Conservation (phyloP, 2,888 invertebrate genomes). For the Cepaea hortensis region DNA sequence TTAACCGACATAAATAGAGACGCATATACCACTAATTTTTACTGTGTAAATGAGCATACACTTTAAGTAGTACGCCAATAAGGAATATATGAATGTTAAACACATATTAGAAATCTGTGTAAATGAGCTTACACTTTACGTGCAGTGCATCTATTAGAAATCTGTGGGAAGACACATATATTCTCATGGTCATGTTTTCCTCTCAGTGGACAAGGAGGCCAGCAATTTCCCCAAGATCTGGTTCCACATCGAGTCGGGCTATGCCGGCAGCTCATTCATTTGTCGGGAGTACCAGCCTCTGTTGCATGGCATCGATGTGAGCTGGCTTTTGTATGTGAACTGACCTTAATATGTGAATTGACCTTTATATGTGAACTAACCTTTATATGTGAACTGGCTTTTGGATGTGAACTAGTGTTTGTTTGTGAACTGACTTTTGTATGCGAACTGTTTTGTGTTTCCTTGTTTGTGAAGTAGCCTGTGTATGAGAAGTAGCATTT, state of each 20-base stretch:
- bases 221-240: constrained; percentile 25
- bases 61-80: too few species aligned
- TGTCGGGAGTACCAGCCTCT: constrained; percentile 47
- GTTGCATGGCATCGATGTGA: constrained; percentile 46
- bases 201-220: constrained; percentile 33
- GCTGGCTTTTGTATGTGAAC: background rate
- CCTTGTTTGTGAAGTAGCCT: too few species aligned
- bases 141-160: too few species aligned
- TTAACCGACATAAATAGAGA: too few species aligned
- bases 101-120: too few species aligned
- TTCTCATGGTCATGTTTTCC: background rate
- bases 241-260: constrained; percentile 47
- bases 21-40: too few species aligned
- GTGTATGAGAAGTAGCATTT: constrained; percentile 7
- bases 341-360: background rate
- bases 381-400: background rate
- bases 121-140: too few species aligned
- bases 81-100: too few species aligned
- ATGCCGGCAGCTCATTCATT: constrained; percentile 46
- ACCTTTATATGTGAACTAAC: background rate
- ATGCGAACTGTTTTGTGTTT: too few species aligned
- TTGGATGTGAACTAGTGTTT: background rate
- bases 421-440: too few species aligned
- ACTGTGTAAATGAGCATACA: too few species aligned
- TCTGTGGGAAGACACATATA: background rate